Conservation (phyloP, 35 echinoderm and acorn worm species). For the Diadema setosum region DNA sequence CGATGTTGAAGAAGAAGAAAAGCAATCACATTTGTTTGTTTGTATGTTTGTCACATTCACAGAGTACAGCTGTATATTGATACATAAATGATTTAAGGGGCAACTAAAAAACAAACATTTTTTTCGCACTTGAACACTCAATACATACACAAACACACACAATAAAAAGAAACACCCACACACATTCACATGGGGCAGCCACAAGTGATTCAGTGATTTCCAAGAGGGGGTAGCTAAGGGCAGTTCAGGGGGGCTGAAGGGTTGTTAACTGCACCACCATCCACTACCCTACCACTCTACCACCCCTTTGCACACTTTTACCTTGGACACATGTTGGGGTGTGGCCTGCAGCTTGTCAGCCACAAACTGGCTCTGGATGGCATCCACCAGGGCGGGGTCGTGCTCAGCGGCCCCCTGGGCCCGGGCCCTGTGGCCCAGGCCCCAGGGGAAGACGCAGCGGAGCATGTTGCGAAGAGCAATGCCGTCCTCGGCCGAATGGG, state of each 20-base stretch:
- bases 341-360: conserved; percentile 90
- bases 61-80: no score
- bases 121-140: no score
- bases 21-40: no score
- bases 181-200: not conserved
- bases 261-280: not conserved
- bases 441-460: conserved; percentile 83
- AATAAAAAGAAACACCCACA: not conserved
- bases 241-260: not conserved
- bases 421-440: conserved; percentile 13
- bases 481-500: not conserved
- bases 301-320: not conserved
- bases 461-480: conserved; percentile 52
- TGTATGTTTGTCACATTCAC: no score
- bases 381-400: conserved; percentile 85
- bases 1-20: no score
- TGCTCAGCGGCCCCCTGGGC: conserved; percentile 61
- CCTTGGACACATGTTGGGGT: conserved; percentile 93
- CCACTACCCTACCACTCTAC: not conserved
- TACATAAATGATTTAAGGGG: no score
- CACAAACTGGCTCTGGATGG: conserved; percentile 93
- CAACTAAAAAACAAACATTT: no score
- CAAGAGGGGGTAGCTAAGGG: not conserved
- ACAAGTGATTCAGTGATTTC: not conserved
- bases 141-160: no score